Base-by-base conservation (phyloP, 53 echinoderm and acorn worm genomes). In the Glandiceps talaboti region DNA sequence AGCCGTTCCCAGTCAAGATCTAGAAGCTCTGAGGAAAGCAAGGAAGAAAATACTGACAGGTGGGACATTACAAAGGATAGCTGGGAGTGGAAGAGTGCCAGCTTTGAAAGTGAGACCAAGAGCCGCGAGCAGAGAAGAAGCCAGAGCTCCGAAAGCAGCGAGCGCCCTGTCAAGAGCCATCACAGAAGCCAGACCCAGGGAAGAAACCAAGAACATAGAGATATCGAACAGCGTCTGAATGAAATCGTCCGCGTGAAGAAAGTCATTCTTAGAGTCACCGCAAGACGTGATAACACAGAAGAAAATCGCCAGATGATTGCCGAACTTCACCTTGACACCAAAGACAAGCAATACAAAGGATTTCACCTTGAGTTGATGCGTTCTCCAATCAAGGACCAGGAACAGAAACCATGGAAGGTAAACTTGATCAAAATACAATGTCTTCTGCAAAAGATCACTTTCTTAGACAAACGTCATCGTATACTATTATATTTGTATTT, bases 261-360 rank as follows among this genome's bases (percentile, higher is more conserved):
- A 0, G 14, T 80, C 0, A 33, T n/a, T 33, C 1, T 28, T n/a
- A 33, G 33, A 33, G 76, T 87, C 77, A 87, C 73, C 73, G 73
- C 87, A 80, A 77, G 45, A n/a, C 76, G 85, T 28, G 27, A 26
- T n/a, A 32, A 79, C 30, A 84, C 88, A 78, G 79, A 78, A 26
- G 27, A 25, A 6, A 6, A 74, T 73, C 76, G 82, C 78, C 82
- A 89, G 33, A 28, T 85, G 1, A 30, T 85, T 29, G 76, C 80
- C 27, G 85, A 80, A 1, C 45, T 89, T 30, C 82, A 79, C 73
- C 29, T 85, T 30, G 85, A 89, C 32, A 75, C 73, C 76, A 82
- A 85, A 73, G 77, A 85, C 79, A 73, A 80, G 28, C 76, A 76
- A 31, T 89, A 85, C 83, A 89, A 89, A 80, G 83, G 82, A 28